phyloP scores from a whole-genome alignment of 1,140 invertebrate genomes.

The Atta cephalotes region DNA sequence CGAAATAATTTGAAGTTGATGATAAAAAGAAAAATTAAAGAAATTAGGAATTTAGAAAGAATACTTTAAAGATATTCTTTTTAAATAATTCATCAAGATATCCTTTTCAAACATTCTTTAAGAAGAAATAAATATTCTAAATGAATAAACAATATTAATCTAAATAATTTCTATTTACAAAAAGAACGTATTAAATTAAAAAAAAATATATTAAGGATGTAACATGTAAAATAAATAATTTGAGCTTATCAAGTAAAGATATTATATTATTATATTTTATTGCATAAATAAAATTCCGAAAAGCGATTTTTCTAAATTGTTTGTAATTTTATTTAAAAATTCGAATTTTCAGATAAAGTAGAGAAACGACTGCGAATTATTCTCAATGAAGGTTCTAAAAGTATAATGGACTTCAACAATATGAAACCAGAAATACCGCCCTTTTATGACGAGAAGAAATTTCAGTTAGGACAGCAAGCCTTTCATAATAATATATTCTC shows the following conservation, averaged over 20 bases:
- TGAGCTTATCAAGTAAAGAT: too few species aligned
- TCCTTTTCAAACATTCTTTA: too few species aligned
- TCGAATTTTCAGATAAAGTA: conserved; percentile 73
- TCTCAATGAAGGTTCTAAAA: conserved; percentile 76
- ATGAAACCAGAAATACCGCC: conserved; percentile 75
- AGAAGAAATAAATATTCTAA: background rate
- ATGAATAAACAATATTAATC: background rate
- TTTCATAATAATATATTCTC: conserved; percentile 89
- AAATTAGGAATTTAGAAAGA: background rate
- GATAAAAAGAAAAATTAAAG: background rate
- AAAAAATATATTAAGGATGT: background rate
- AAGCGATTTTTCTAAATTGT: background rate
- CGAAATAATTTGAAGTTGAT: background rate
- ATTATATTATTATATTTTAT: too few species aligned
- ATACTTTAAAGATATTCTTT: background rate
- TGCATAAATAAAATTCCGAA: background rate
- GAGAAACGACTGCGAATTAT: conserved; percentile 72
- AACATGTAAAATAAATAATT: background rate
- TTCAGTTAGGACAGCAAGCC: conserved; percentile 89
- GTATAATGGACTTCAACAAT: conserved; percentile 73
- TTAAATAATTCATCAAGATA: background rate
- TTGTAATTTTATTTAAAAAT: conserved; percentile 9
- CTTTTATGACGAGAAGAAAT: conserved; percentile 82
- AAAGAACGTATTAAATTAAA: background rate
- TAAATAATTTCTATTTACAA: background rate